These are phyloP conservation scores for Sitobion miscanthi DNA, from an alignment of 1,140 invertebrate genomes.

Conservation along the genomic window DNA sequence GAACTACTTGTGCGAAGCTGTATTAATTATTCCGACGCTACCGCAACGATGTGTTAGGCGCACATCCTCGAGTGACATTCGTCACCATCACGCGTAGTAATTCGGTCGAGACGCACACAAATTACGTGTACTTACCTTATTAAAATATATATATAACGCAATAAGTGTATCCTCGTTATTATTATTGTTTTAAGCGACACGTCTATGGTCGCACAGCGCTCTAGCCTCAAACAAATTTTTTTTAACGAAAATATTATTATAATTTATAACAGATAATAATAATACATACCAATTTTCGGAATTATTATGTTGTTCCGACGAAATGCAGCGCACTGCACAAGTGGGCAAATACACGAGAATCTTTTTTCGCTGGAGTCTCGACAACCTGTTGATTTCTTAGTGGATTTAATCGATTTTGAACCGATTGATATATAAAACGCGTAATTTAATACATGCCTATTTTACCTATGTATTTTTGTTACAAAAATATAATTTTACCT, in stretches of 20 bases:
- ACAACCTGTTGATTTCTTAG: background rate
- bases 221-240: background rate
- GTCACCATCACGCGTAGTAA: background rate
- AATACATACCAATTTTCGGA: background rate
- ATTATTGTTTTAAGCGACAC: background rate
- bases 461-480: background rate
- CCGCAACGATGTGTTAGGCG: background rate
- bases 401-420: background rate
- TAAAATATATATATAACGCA: background rate
- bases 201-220: background rate
- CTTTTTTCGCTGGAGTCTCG: background rate
- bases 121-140: background rate
- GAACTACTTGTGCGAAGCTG: constrained; percentile 26
- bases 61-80: background rate
- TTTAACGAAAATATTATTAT: no score
- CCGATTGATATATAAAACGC: background rate
- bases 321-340: no score
- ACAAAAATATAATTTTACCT: background rate
- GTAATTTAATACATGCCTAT: background rate
- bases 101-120: background rate
- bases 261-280: no score
- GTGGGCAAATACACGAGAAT: no score
- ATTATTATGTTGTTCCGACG: background rate
- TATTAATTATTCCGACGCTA: background rate
- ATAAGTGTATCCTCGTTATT: background rate